Evolutionary conservation across 2,888 invertebrate genomes (phyloP), one percentile per base, ranked within the genome.

Genomic region (Eumacrocentrus americanus): DNA sequence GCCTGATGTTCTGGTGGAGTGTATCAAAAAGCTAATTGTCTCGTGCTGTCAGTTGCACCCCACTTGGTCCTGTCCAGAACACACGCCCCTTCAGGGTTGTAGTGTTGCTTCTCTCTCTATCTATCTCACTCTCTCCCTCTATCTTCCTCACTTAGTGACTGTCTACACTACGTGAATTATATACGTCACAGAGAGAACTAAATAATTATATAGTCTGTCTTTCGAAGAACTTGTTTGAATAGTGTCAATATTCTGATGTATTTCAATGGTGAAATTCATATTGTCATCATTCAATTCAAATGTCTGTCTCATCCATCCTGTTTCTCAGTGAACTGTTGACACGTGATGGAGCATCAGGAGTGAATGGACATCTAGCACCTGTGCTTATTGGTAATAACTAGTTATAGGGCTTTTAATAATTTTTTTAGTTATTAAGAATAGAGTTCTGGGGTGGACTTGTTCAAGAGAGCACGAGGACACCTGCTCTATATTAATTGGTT

Each of bases 11-110:
- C 56, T 61, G 61, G 65, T 62, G 66, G 65, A 69, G 68, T 75
- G 72, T 78, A 78, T 78, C 74, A 76, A 77, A 77, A 78, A 75
- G 75, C 77, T 79, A 79, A 80, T 80, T 80, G 80, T 80, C 80
- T 80, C 77, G 72, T 69, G 75, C 80, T 80, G 80, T 80, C 80
- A 80, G 80, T 77, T 78, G 77, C 80, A 80, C 72, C 75, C 77
- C 70, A 77, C 79, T 79, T 76, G 74, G 72, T 65, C 74, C 78
- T 80, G 80, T 80, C 80, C 72, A 70, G 70, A 74, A 71, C 80
- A 80, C 72, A 76, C 78, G 72, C 74, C 72, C 80, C 78, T 75
- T 68, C 69, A 70, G 77, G 76, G 74, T 64, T 25, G 40, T 44
- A 44, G 34, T 44, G 37, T 54, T 56, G 51, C 42, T 37, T 53